Conservation (phyloP, 2,113 vertebrate species). For the Gallinago undulata region DNA sequence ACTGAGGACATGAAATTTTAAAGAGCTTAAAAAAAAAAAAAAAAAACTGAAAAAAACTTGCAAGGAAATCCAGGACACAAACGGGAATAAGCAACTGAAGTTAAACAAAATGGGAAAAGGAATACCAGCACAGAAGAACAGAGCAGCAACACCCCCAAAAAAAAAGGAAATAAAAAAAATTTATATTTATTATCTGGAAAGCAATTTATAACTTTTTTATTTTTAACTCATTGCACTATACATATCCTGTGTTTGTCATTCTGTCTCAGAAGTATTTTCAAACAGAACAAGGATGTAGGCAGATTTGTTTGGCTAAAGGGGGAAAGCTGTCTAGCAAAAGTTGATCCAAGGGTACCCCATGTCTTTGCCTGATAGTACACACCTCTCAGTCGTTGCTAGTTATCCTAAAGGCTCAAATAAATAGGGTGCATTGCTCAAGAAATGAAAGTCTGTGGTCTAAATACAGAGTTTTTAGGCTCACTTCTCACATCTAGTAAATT, state of each 20-base stretch:
- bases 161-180: background rate
- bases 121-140: background rate
- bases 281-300: background rate
- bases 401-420: background rate
- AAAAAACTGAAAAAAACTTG: background rate
- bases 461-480: background rate
- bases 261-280: background rate
- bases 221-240: background rate
- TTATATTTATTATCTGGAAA: slow-evolving; percentile 13
- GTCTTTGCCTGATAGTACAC: too few relatives aligned
- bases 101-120: background rate
- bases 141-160: background rate
- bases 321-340: background rate
- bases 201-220: background rate
- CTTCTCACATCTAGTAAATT: background rate
- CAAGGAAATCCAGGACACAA: background rate
- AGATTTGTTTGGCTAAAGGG: background rate
- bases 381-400: background rate
- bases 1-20: background rate
- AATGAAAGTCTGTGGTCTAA: background rate
- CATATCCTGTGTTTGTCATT: background rate
- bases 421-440: background rate
- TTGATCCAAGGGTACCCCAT: background rate
- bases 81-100: background rate
- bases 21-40: background rate